Base-by-base conservation (phyloP, 2,888 invertebrate species). In the Torymus tubicola region DNA sequence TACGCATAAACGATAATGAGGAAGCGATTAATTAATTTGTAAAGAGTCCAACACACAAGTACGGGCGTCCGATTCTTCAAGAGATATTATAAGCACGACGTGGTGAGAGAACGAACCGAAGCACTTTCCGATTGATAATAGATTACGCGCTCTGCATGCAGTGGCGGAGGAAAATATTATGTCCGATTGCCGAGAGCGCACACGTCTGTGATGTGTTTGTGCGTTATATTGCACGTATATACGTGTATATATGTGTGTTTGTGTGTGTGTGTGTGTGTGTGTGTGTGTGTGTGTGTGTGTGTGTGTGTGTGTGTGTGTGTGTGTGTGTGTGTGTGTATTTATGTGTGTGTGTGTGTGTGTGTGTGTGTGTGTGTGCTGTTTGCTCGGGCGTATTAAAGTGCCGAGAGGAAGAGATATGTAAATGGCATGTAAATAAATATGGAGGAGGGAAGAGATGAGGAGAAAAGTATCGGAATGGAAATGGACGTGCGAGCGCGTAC, bases 371-470 rank as follows among this genome's bases (percentile, higher is more conserved):
- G 31, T 31, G 21, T 18, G 64, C 18, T 64, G 69, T 64, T 69
- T 64, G 52, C 69, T 73, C 69, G 64, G 50, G 68, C 61, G 67
- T 69, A 81, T 74, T 58, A 61, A 70, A 78, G 70, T 78, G 74
- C 74, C 60, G 63, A 70, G 81, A 74, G 74, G 65, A 81, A 74
- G 61, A 73, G 73, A 74, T 78, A 81, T 81, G 78, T 81, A 71
- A 81, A 81, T 81, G 61, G 65, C 61, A 61, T 74, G 78, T 81
- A 78, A 74, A 74, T 74, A 70, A 65, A 70, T 61, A 69, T 24
- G 50, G 42, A 61, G 53, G 18, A 21, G 76, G 60, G 42, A 76
- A 58, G 16, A 58, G 16, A 58, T n/a, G 13, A 50, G 42, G 61
- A 61, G 64, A 57, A 31, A 5, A 21, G 12, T 50, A 24, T n/a